Evolutionary conservation across 1,140 invertebrate species (phyloP).

Genomic region (Papilio machaon): DNA sequence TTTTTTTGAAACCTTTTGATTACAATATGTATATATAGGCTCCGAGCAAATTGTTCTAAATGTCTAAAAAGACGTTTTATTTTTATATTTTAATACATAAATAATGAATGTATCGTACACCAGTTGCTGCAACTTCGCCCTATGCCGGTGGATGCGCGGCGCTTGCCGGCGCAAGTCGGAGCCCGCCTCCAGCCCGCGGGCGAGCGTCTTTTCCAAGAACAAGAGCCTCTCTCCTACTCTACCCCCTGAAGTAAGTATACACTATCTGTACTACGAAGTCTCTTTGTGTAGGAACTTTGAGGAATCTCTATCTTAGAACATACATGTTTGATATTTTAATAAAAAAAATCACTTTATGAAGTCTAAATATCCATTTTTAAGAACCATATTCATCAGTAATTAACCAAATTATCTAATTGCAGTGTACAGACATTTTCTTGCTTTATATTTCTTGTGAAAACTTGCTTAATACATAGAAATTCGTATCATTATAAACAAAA

Average conservation of each 20-base stretch:
- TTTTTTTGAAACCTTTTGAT: not conserved
- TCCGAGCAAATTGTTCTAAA: too few species aligned
- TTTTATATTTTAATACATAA: too few species aligned
- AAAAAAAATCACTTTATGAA: too few species aligned
- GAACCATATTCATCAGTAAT: too few species aligned
- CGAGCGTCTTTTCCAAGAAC: constrained; percentile 84
- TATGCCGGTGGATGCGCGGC: constrained; percentile 67
- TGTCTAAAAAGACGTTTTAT: not conserved
- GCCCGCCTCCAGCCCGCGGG: constrained; percentile 79
- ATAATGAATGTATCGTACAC: not conserved
- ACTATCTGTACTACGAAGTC: not conserved
- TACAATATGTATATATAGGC: not conserved
- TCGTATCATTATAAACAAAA: not conserved
- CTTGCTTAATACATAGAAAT: not conserved
- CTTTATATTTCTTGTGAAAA: not conserved
- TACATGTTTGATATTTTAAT: too few species aligned
- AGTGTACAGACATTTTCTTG: not conserved
- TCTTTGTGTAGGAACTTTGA: too few species aligned
- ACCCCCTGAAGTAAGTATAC: constrained; percentile 81
- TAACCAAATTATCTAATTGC: too few species aligned
- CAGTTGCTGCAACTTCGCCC: constrained; percentile 71
- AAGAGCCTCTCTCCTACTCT: constrained; percentile 84
- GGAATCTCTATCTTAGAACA: too few species aligned
- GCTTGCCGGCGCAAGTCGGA: constrained; percentile 66
- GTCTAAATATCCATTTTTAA: too few species aligned